phyloP scores from a whole-genome alignment of 2,888 invertebrate species.

The Cremastinae sp. region DNA sequence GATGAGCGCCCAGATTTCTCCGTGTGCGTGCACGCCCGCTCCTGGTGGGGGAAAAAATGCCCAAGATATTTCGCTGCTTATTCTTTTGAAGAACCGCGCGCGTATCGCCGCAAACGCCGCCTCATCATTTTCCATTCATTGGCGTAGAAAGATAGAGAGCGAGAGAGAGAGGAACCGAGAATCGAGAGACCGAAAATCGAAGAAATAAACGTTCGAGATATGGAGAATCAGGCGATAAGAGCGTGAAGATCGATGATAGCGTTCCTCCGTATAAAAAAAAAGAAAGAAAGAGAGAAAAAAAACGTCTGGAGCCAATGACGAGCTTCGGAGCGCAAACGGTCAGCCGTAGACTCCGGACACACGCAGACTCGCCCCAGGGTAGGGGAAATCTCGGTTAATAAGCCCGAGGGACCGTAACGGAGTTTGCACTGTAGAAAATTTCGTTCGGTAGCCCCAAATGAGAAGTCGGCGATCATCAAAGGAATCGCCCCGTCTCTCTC shows the following conservation, averaged over 20 bases:
- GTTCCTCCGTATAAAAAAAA: too few relatives aligned
- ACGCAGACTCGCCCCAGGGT: neutral
- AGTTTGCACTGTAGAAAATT: slow-evolving; percentile 19
- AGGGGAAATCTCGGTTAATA: slow-evolving; percentile 14
- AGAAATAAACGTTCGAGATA: too few relatives aligned
- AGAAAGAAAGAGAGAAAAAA: too few relatives aligned
- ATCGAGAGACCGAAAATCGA: neutral
- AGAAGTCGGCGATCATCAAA: slow-evolving; percentile 31
- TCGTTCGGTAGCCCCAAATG: slow-evolving; percentile 8
- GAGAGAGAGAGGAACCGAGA: neutral
- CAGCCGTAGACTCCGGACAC: too few relatives aligned
- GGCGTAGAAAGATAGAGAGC: slow-evolving; percentile 58
- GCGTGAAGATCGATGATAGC: too few relatives aligned
- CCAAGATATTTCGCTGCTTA: slow-evolving; percentile 65
- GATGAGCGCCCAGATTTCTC: slow-evolving; percentile 19
- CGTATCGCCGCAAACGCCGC: slow-evolving; percentile 47
- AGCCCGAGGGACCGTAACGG: slow-evolving; percentile 10
- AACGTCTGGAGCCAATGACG: too few relatives aligned
- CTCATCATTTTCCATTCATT: slow-evolving; percentile 68
- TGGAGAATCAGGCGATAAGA: too few relatives aligned
- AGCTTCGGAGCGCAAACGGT: too few relatives aligned
- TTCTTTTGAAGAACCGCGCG: slow-evolving; percentile 68
- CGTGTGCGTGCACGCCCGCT: slow-evolving; percentile 52
- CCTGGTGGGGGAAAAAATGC: slow-evolving; percentile 60
- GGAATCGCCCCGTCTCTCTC: neutral